Evolutionary conservation across 2,113 vertebrate species (phyloP).

Genomic region (Silurus glanis): DNA sequence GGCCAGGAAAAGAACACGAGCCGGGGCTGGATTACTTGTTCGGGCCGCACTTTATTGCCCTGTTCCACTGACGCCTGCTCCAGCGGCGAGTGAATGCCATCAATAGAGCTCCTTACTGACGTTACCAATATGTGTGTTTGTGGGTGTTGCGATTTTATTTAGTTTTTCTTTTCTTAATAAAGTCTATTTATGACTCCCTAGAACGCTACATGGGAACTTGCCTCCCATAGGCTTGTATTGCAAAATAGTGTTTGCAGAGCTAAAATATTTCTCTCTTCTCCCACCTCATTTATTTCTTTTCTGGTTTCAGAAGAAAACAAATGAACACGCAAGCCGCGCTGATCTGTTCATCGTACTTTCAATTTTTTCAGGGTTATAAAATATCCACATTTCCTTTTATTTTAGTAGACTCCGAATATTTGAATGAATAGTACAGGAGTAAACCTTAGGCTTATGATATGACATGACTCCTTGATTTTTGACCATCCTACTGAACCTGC

Average conservation of each 20-base stretch:
- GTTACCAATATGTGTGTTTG: conserved; percentile 9
- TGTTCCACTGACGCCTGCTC: conserved; percentile 61
- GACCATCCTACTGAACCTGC: background rate
- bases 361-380: background rate
- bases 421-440: background rate
- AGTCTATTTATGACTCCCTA: conserved; percentile 66
- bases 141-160: conserved; percentile 35
- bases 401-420: background rate
- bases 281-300: background rate
- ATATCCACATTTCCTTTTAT: background rate
- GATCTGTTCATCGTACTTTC: background rate
- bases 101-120: conserved; percentile 62
- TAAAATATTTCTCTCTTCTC: conserved; percentile 37
- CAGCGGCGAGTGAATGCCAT: conserved; percentile 61
- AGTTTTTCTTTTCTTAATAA: conserved; percentile 64
- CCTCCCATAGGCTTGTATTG: conserved; percentile 53
- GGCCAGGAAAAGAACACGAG: conserved; percentile 59
- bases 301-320: background rate
- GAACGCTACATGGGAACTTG: conserved; percentile 49
- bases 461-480: background rate
- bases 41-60: conserved; percentile 65
- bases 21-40: conserved; percentile 51
- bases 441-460: background rate
- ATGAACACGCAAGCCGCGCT: background rate
- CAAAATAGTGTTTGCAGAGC: conserved; percentile 58